phyloP scores from a whole-genome alignment of 2,113 vertebrate genomes.

The Chamaetylas fuelleborni region DNA sequence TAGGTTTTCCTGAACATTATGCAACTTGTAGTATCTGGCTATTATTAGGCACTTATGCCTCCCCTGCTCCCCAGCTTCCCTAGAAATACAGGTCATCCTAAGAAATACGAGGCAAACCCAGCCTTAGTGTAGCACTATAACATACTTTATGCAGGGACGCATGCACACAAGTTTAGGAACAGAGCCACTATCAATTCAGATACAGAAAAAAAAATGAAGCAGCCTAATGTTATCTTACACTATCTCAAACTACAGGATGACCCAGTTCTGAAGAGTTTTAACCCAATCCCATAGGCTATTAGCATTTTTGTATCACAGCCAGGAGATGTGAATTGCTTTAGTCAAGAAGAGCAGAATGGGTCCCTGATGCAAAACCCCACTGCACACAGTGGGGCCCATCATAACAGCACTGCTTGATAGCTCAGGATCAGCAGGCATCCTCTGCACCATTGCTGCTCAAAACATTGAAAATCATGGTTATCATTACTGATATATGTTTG shows the following conservation, averaged over 20 bases:
- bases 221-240: neutral
- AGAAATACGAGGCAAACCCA: neutral
- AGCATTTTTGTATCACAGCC: neutral
- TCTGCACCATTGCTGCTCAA: neutral
- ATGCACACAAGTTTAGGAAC: rapidly evolving
- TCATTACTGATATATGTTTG: neutral
- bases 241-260: neutral
- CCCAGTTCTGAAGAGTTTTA: conserved; percentile 6
- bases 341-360: neutral
- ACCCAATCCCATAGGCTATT: neutral
- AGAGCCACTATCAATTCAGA: neutral
- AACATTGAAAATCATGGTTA: neutral
- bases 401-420: neutral
- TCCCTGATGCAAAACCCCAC: rapidly evolving
- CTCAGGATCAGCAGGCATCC: neutral
- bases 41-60: neutral
- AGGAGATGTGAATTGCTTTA: neutral
- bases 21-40: neutral
- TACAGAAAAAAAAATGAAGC: neutral
- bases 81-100: neutral
- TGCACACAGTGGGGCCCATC: rapidly evolving
- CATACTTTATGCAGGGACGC: neutral
- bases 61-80: neutral
- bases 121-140: rapidly evolving
- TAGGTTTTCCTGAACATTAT: neutral